Conservation (phyloP, 2,888 invertebrate genomes). For the Dolichopus griseipennis region DNA sequence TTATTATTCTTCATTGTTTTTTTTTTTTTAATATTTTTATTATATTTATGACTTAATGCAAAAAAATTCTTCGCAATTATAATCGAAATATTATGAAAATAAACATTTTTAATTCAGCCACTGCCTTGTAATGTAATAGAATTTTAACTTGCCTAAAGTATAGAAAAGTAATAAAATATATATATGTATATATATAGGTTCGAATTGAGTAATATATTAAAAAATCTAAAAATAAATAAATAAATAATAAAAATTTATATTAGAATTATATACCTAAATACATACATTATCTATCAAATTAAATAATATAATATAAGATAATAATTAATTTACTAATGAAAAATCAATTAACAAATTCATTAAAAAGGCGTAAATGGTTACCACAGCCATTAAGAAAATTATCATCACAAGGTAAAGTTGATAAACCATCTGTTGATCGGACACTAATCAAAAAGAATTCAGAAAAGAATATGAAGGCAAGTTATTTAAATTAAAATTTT, state of each 20-base stretch:
- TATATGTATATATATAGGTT: too few species aligned
- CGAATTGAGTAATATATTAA: too few species aligned
- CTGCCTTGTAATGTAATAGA: background rate
- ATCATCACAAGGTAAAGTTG: conserved; percentile 81
- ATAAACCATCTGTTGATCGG: conserved; percentile 55
- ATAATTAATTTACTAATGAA: background rate
- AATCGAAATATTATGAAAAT: background rate
- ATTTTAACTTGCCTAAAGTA: background rate
- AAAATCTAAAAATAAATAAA: too few species aligned
- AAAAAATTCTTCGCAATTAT: background rate
- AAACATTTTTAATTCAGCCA: background rate
- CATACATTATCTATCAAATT: background rate
- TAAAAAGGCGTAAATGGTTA: conserved; percentile 74
- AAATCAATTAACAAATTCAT: background rate
- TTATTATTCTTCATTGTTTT: background rate
- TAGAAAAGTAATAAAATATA: background rate
- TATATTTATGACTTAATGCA: background rate
- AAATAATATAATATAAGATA: background rate
- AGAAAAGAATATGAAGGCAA: conserved; percentile 76
- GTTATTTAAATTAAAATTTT: conserved; percentile 22
- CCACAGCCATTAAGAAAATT: conserved; percentile 79
- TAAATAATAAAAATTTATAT: too few species aligned
- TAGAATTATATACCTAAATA: too few species aligned
- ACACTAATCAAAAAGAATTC: conserved; percentile 70
- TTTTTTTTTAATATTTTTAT: background rate